Evolutionary conservation across 2,113 vertebrate species (phyloP), one percentile per base, ranked within the genome.

Genomic region (Odocoileus hemionus): DNA sequence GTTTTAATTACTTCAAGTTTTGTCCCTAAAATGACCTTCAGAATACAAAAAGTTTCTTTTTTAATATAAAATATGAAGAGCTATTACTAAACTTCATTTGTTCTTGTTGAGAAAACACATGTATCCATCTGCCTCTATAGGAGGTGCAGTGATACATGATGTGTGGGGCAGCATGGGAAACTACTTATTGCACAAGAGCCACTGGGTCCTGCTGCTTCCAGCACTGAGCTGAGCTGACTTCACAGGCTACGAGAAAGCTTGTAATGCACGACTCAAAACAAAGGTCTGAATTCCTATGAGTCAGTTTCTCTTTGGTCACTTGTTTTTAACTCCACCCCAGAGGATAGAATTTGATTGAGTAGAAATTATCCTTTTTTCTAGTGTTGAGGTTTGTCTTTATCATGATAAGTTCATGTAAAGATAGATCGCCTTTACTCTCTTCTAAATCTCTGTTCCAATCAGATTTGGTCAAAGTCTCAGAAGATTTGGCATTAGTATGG

Each of bases 1-100:
- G 6, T 88, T 91, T 96, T 95, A 96, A 97, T 97, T 94, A 92
- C 57, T 92, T 95, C 47, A 92, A 58, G 25, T 94, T 98, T 91
- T 88, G 25, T 50, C 7, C 47, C 11, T 70, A 96, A 88, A 91
- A 15, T 91, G 60, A 96, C 50, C 54, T 95, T 96, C 87, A 28
- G 58, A 95, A 92, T 96, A 26, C 67, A 1, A 15, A 96, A 16
- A 4, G 0, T 1, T 43, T 87, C 11, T 26, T 76, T 43, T 93
- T 74, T 8, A 47, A 61, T 87, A 54, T 80, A 76, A 93, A 47
- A 33, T 67, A 16, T 67, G n/a, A 57, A 43, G 12, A 60, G 6
- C 21, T 52, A 70, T 45, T 82, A 15, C 33, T 91, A 80, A 70
- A 89, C 58, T 61, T 86, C 74, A 36, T 61, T 55, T 15, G 45